phyloP scores from a whole-genome alignment of 2,113 vertebrate genomes.

The Lepus americanus region DNA sequence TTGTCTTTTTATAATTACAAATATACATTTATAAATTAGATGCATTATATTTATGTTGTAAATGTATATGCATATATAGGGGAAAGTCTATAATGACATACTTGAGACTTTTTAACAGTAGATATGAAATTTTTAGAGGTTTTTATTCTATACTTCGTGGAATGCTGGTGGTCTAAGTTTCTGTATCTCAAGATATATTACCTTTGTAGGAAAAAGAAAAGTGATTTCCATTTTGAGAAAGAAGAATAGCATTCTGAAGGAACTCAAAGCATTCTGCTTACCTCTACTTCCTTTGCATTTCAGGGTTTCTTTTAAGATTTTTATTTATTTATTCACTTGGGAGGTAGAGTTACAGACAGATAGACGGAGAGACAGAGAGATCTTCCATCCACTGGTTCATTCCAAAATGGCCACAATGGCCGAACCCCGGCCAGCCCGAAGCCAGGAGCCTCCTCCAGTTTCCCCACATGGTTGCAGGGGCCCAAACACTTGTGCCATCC shows the following conservation, averaged over 20 bases:
- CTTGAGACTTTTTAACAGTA: neutral
- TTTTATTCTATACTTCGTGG: slow-evolving; percentile 19
- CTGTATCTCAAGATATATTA: neutral
- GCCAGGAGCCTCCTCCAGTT: too few species aligned
- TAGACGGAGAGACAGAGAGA: too few species aligned
- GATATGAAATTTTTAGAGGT: slow-evolving; percentile 38
- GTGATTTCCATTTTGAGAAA: slow-evolving; percentile 16
- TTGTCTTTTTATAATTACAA: neutral
- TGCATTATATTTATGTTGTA: neutral
- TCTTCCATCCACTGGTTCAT: too few species aligned
- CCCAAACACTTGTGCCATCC: too few species aligned
- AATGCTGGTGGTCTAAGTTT: slow-evolving; percentile 26
- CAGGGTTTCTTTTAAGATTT: neutral
- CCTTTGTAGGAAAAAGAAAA: slow-evolving; percentile 3
- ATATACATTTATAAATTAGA: neutral
- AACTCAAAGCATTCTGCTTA: neutral
- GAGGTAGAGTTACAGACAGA: too few species aligned
- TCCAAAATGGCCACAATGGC: too few species aligned
- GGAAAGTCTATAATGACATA: neutral
- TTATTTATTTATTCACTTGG: too few species aligned
- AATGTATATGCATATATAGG: neutral
- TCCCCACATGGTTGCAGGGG: too few species aligned
- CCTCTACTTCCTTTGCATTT: neutral
- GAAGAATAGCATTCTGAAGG: neutral
- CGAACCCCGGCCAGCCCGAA: too few species aligned